Conservation (phyloP, 1,140 invertebrate species). For the Gryllus bimaculatus region DNA sequence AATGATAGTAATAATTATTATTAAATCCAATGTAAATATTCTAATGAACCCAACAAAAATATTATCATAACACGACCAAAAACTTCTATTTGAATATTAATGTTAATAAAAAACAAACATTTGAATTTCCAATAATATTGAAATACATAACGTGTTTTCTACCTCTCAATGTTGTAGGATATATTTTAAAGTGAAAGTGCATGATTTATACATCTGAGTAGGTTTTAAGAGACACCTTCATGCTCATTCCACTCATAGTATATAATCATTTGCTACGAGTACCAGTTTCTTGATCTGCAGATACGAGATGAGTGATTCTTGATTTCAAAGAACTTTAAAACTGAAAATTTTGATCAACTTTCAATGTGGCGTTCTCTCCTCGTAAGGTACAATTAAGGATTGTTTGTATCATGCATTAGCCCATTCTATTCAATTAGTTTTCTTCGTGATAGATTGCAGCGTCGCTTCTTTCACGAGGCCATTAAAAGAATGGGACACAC, state of each 20-base stretch:
- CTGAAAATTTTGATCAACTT: too few relatives aligned
- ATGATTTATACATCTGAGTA: too few relatives aligned
- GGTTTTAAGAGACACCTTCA: too few relatives aligned
- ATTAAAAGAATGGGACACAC: background rate
- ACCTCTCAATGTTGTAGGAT: too few relatives aligned
- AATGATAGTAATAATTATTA: background rate
- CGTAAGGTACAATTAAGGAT: background rate
- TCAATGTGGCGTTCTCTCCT: background rate
- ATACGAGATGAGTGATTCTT: too few relatives aligned
- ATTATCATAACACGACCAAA: background rate
- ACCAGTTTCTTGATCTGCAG: too few relatives aligned
- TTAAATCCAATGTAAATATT: background rate
- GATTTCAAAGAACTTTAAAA: too few relatives aligned
- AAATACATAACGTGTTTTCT: too few relatives aligned
- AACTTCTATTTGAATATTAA: background rate
- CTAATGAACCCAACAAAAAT: background rate
- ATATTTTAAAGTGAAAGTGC: too few relatives aligned
- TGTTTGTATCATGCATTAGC: background rate
- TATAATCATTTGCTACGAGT: too few relatives aligned
- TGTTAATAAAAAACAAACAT: background rate
- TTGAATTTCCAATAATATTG: background rate
- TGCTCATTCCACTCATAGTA: too few relatives aligned
- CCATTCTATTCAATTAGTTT: background rate
- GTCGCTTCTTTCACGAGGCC: background rate
- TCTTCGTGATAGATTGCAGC: background rate